These are phyloP conservation scores for Horisme vitalbata DNA, from an alignment of 2,888 invertebrate species.

Conservation along the genomic window DNA sequence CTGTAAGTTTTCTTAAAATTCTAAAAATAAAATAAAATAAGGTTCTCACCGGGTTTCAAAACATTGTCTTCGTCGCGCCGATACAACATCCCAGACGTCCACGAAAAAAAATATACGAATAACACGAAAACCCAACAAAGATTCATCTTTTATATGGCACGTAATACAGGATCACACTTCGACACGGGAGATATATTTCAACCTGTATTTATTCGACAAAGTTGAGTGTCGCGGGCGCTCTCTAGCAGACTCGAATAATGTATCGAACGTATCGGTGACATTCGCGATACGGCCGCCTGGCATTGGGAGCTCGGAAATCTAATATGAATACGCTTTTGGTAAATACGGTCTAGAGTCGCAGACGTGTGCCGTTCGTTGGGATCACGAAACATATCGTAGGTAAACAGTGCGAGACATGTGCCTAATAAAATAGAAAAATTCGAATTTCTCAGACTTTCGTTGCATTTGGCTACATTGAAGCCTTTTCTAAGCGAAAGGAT, in stretches of 20 bases:
- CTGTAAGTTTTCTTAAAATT: no score
- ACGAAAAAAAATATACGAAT: slow-evolving; percentile 66
- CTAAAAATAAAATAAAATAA: slow-evolving; percentile 14
- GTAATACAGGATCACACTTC: slow-evolving; percentile 64
- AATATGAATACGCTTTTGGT: slow-evolving; percentile 80
- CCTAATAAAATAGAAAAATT: slow-evolving; percentile 53
- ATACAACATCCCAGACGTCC: slow-evolving; percentile 70
- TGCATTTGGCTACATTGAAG: slow-evolving; percentile 14
- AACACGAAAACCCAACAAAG: slow-evolving; percentile 73
- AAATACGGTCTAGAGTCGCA: slow-evolving; percentile 59
- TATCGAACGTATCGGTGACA: slow-evolving; percentile 74
- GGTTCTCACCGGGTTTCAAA: slow-evolving; percentile 69
- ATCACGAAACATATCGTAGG: slow-evolving; percentile 47
- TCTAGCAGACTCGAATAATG: slow-evolving; percentile 72
- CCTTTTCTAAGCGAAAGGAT: slow-evolving; percentile 15
- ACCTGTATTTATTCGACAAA: slow-evolving; percentile 77
- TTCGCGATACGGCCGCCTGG: slow-evolving; percentile 66
- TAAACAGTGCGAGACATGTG: slow-evolving; percentile 58
- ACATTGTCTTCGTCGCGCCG: slow-evolving; percentile 69
- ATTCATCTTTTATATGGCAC: slow-evolving; percentile 74
- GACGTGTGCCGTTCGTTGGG: slow-evolving; percentile 55
- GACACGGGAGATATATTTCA: slow-evolving; percentile 70
- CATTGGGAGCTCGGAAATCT: slow-evolving; percentile 74
- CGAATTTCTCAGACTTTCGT: slow-evolving; percentile 24
- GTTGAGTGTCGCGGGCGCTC: slow-evolving; percentile 68